phyloP scores from a whole-genome alignment of 2,797 vertebrate genomes.

The Trematomus bernacchii region DNA sequence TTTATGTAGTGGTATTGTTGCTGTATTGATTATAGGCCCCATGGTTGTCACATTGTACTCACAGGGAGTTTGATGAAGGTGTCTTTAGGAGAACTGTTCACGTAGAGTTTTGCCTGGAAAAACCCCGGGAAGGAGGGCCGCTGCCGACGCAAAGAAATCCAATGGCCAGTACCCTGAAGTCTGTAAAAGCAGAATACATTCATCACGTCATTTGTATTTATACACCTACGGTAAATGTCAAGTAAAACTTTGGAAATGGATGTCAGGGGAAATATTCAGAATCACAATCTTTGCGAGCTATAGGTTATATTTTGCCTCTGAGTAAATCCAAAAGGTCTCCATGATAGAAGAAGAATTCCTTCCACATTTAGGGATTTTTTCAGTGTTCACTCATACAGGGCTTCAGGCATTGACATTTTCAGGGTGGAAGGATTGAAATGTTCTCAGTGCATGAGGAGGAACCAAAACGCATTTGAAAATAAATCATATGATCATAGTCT shows the following conservation, averaged over 20 bases:
- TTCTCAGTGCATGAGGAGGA: not conserved
- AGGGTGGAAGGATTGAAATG: not conserved
- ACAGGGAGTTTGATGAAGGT: slow-evolving; percentile 93
- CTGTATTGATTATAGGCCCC: not conserved
- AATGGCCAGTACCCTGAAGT: slow-evolving; percentile 70
- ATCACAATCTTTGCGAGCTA: slow-evolving; percentile 16
- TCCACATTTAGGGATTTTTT: not conserved
- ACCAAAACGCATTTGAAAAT: not conserved
- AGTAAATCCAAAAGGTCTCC: slow-evolving; percentile 50
- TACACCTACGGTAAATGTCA: slow-evolving; percentile 48
- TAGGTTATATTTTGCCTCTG: slow-evolving; percentile 28
- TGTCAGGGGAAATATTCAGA: slow-evolving; percentile 26
- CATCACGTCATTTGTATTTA: slow-evolving; percentile 19
- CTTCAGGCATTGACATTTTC: slow-evolving; percentile 57
- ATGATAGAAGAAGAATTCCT: slow-evolving; percentile 29
- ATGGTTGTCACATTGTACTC: slow-evolving; percentile 35
- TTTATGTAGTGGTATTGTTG: not conserved
- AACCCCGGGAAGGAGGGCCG: slow-evolving; percentile 86
- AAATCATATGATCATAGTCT: not conserved
- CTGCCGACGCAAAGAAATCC: slow-evolving; percentile 82
- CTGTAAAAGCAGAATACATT: slow-evolving; percentile 69
- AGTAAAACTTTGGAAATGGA: slow-evolving; percentile 17
- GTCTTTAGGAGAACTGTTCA: slow-evolving; percentile 84
- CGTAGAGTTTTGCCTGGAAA: slow-evolving; percentile 84
- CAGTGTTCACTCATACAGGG: slow-evolving; percentile 8